phyloP scores from a whole-genome alignment of 1,140 invertebrate species.

The Trypoxylus dichotomus region DNA sequence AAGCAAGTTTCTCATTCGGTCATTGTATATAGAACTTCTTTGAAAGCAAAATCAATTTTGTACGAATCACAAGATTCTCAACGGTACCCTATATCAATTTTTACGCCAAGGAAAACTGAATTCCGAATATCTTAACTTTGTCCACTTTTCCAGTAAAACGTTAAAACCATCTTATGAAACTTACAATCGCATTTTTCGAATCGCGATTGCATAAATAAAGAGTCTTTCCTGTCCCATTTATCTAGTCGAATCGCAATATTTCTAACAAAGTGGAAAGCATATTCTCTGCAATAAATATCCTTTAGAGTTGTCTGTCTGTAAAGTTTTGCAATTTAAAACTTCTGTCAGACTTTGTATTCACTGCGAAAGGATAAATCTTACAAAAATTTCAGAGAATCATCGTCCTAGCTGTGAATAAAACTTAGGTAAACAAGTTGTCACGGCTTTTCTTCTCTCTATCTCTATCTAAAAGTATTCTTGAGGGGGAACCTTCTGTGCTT shows the following conservation, averaged over 20 bases:
- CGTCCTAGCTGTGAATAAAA: not conserved
- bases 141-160: not conserved
- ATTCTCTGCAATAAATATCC: not conserved
- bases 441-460: not conserved
- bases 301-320: not conserved
- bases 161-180: not conserved
- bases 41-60: too few species aligned
- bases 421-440: slow-evolving; percentile 3
- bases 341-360: not conserved
- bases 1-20: too few species aligned
- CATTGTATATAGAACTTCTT: too few species aligned
- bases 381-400: slow-evolving; percentile 3
- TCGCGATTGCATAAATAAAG: not conserved
- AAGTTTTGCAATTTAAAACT: not conserved
- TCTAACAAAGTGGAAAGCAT: slow-evolving; percentile 6
- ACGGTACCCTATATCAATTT: too few species aligned
- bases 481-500: not conserved
- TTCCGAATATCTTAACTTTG: not conserved
- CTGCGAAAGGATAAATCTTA: not conserved
- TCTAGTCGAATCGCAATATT: not conserved
- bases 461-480: not conserved
- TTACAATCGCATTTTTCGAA: slow-evolving; percentile 7
- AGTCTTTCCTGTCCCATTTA: not conserved
- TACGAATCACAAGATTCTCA: too few species aligned
- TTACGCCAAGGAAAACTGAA: too few species aligned